Evolutionary conservation across 2,888 invertebrate genomes (phyloP).

Genomic region (Melipona beecheii): DNA sequence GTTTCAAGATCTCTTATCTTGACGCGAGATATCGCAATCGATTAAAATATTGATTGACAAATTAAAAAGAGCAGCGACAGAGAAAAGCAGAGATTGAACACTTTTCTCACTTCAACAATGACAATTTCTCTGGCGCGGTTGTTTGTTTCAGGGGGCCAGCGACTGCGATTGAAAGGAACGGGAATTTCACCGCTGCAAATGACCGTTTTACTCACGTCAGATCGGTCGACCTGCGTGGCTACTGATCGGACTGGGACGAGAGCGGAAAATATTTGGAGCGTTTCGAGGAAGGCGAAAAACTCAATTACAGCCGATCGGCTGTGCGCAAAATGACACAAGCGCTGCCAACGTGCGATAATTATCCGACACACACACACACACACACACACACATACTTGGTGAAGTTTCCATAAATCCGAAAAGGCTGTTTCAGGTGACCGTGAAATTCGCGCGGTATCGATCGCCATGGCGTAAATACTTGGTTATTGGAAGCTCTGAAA

Average conservation of each 20-base stretch:
- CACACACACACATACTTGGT: not conserved
- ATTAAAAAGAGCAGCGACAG: not conserved
- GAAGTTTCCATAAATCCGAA: conserved; percentile 53
- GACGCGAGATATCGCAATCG: conserved; percentile 24
- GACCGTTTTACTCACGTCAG: not conserved
- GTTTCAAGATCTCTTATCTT: conserved; percentile 49
- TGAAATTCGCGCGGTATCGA: conserved; percentile 59
- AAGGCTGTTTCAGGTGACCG: conserved; percentile 45
- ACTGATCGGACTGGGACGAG: not conserved
- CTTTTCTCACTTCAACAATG: not conserved
- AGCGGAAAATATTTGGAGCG: not conserved
- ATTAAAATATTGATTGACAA: conserved; percentile 3
- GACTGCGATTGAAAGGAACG: not conserved
- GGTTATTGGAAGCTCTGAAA: conserved; percentile 42
- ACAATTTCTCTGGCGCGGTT: fast-evolving
- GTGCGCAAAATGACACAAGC: not conserved
- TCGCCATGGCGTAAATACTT: conserved; percentile 55
- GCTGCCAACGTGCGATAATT: conserved; percentile 5
- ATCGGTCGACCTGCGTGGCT: not conserved
- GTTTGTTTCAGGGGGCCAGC: not conserved
- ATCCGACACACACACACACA: not conserved
- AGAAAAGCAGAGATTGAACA: not conserved
- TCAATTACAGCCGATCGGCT: not conserved
- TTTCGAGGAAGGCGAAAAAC: not conserved
- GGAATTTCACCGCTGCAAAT: not conserved